Base-by-base conservation (phyloP, 2,888 invertebrate genomes). In the Zygothrica quintamaculata region DNA sequence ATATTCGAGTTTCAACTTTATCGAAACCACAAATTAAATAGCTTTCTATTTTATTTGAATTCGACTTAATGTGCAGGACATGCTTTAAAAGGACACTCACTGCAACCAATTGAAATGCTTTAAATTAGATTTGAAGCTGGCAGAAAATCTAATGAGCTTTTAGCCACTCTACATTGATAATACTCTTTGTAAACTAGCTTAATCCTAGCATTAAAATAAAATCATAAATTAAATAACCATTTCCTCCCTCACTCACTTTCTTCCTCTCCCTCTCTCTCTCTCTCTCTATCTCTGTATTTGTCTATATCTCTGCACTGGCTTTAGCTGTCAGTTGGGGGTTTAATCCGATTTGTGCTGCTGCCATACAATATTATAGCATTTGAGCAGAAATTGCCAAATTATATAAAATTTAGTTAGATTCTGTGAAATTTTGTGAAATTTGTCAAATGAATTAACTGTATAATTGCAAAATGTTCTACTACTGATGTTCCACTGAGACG, bases 151-250 rank as follows among this genome's bases (percentile, higher is more conserved):
- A n/a, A n/a, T n/a, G n/a, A n/a, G n/a, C n/a, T n/a, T n/a, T n/a
- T n/a, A n/a, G n/a, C n/a, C n/a, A n/a, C 5, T 5, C 18, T 22
- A 22, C 18, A 22, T 3, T 3, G 18, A 5, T 22, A 22, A 40
- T 12, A 13, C 29, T 3, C 4, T 31, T 11, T 6, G 7, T 11
- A 1, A 50, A 42, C 18, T 42, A 37, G n/a, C 16, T 43, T 47
- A 56, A 69, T 42, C 34, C 12, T 9, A 8, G 34, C 36, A 64
- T 70, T 50, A 34, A 6, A 56, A 52, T 50, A 34, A 6, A 56
- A 52, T 48, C 52, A 40, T 48, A 51, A 74, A 71, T 73, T 73
- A 62, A 57, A 39, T n/a, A n/a, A n/a, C n/a, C n/a, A n/a, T 39
- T 37, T 25, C n/a, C 25, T 22, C 5, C 18, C 18, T 5, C 18